Base-by-base conservation (phyloP, 2,888 invertebrate species). In the Drosophila crucigera region DNA sequence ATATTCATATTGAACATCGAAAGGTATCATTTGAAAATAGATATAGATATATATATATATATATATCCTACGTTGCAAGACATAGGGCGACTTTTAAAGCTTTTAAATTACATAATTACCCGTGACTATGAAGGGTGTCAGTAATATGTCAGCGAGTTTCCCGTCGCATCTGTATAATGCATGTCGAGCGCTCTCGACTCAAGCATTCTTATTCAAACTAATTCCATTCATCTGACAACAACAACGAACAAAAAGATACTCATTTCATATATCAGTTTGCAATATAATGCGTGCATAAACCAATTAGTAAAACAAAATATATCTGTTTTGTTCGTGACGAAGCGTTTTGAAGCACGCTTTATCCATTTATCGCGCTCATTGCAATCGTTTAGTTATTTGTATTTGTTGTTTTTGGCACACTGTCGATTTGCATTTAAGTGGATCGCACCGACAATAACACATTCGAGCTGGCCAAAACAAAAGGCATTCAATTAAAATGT, bases 401-500 rank as follows among this genome's bases (percentile, higher is more conserved):
- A 25, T 54, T 43, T 39, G 58, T 52, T 63, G 28, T 22, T n/a
- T 33, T 69, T 68, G 47, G 33, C 22, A 39, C 19, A 16, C 25
- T 49, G 52, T 37, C 62, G 69, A 78, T 78, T 78, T 63, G 79
- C 68, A 72, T 78, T 79, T 72, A 67, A 70, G 61, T 78, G 65
- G 33, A 59, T 25, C 47, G 56, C 67, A 64, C 16, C 19, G 49
- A 67, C 22, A 47, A 70, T 70, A 70, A 61, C 67, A 71, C 58
- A 60, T 58, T 62, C 31, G 49, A 68, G 68, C 41, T 58, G 75
- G 67, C 43, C 75, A 83, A 83, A 84, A 86, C 79, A 83, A 86
- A 89, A 89, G 82, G 77, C 84, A 75, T 89, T 89, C 87, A 86
- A 86, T 86, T 86, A 86, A 89, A 86, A 84, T 83, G 68, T 76